A percentile compares a stretch with the other conserved stretches of the same genome.
phyloP scores from a whole-genome alignment of 2,888 invertebrate genomes.

The Ernsta delagoae region DNA sequence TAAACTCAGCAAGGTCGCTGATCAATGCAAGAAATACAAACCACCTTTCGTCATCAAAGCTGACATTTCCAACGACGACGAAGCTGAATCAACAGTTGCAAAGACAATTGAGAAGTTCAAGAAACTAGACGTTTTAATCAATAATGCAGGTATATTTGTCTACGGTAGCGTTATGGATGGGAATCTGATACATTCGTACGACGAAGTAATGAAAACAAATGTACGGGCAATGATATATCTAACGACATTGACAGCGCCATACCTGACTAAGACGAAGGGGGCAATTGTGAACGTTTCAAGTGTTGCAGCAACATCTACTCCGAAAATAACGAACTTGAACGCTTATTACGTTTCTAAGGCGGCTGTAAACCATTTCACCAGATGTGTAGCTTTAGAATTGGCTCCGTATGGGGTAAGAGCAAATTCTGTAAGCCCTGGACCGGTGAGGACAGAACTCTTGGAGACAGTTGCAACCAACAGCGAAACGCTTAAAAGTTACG shows the following conservation, averaged over 20 bases:
- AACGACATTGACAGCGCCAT: neutral
- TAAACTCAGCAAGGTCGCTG: slow-evolving; percentile 84
- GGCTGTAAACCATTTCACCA: slow-evolving; percentile 1
- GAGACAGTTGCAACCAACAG: neutral
- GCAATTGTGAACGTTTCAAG: slow-evolving; percentile 4
- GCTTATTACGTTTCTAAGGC: slow-evolving; percentile 9
- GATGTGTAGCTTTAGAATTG: slow-evolving; percentile 40
- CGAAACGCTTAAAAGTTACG: neutral
- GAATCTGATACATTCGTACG: neutral
- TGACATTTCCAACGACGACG: slow-evolving; percentile 53
- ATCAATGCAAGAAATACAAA: slow-evolving; percentile 43
- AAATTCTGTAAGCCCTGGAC: neutral
- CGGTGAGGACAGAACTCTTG: neutral
- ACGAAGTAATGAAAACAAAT: slow-evolving; percentile 4
- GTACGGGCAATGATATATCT: neutral
- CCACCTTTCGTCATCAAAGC: slow-evolving; percentile 50
- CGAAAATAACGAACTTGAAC: neutral
- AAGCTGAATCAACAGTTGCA: slow-evolving; percentile 34
- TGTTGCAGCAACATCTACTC: slow-evolving; percentile 6
- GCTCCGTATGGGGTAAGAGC: slow-evolving; percentile 38
- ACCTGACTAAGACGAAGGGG: neutral
- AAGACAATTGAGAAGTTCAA: neutral
- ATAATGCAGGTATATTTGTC: neutral
- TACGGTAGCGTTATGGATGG: neutral
- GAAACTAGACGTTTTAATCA: neutral